Evolutionary conservation across 2,797 vertebrate genomes (phyloP), one percentile per base, ranked within the genome.

Genomic region (Paedocypris micromegethes): DNA sequence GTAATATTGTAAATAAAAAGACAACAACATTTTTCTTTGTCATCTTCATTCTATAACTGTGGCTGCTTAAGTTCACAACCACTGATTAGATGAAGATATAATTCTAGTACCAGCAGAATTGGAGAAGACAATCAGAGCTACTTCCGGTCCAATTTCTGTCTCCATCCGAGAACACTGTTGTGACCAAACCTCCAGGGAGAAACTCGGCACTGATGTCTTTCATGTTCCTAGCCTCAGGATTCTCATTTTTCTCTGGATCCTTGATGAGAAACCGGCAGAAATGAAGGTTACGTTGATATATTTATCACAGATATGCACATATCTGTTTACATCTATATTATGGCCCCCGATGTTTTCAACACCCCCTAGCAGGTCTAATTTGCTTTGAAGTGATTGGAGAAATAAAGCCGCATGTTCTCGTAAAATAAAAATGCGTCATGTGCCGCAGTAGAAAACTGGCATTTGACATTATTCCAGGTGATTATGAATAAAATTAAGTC

Each of bases 191-290:
- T 73, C 70, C 46, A 51, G 81, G 81, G 78, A 84, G 75, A 78
- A 81, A 81, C 69, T 78, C 79, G 78, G 78, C 75, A 60, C 68
- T 72, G 71, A 78, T 82, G 72, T 75, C 77, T 84, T 85, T 86
- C 76, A 83, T 83, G 81, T 84, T 83, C 52, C n/a, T 77, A 76
- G 76, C 66, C 81, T 50, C 72, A 70, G 56, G 54, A 72, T 54
- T 75, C 68, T 71, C 70, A 59, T 65, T 69, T 81, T 79, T 60
- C 56, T 79, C 70, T 76, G 66, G 66, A 80, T 77, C 63, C 61
- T 53, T 51, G 56, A 73, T 62, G 70, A 59, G 59, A 72, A 57
- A 8, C 60, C 49, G 67, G 54, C 45, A 64, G 73, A 77, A 78
- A 69, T 51, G 74, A 74, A 7, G 2, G 52, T 68, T 47, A 42